A percentile compares a stretch with the other conserved stretches of the same genome.
These are phyloP conservation scores for Gibbula magus DNA, from an alignment of 2,888 invertebrate species.

Conservation along the genomic window DNA sequence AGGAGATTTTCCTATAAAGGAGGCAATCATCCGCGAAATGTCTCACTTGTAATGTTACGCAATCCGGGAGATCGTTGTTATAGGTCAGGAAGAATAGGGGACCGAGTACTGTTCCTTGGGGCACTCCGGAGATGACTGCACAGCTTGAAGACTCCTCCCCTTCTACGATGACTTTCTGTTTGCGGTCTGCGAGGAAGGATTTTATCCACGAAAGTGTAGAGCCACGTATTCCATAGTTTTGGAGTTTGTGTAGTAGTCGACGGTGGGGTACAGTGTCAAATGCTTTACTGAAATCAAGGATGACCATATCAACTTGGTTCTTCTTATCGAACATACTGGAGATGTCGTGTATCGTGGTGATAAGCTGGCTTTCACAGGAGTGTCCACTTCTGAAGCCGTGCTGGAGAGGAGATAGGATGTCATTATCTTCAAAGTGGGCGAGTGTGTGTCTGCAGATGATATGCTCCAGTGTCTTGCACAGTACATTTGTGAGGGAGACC, in stretches of 20 bases:
- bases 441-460: too few species aligned
- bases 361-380: too few species aligned
- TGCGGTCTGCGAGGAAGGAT: not conserved
- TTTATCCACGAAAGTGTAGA: conserved; percentile 2
- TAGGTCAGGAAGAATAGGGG: too few species aligned
- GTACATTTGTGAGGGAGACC: too few species aligned
- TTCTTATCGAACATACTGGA: not conserved
- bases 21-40: too few species aligned
- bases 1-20: too few species aligned
- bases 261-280: conserved; percentile 22
- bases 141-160: conserved; percentile 13
- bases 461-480: too few species aligned
- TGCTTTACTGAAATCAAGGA: conserved; percentile 14
- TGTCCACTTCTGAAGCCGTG: too few species aligned
- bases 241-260: conserved; percentile 19
- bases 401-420: too few species aligned
- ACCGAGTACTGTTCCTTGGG: too few species aligned
- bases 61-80: not conserved
- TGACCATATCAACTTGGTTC: not conserved
- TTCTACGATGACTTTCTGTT: conserved; percentile 24
- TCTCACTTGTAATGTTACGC: not conserved
- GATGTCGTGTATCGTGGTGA: not conserved
- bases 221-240: conserved; percentile 4
- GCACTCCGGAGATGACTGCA: not conserved
- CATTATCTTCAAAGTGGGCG: too few species aligned